phyloP scores from a whole-genome alignment of 2,113 vertebrate genomes.

The Psilopsiagon aurifrons region DNA sequence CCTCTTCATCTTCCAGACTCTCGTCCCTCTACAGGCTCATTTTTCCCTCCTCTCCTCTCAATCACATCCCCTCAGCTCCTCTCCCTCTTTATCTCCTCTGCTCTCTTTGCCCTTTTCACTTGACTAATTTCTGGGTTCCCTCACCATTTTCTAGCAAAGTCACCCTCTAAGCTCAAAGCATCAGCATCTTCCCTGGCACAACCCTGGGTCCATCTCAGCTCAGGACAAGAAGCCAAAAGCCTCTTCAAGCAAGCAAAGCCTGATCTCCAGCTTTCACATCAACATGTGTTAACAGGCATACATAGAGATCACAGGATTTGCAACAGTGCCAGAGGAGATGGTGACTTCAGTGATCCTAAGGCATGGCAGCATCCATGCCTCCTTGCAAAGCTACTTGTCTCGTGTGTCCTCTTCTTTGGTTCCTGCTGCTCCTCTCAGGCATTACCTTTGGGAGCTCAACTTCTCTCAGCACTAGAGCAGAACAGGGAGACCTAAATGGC shows the following conservation, averaged over 20 bases:
- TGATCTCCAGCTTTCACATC: neutral
- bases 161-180: neutral
- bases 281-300: rapidly evolving
- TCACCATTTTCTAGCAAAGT: neutral
- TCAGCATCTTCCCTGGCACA: neutral
- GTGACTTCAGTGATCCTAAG: neutral
- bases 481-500: neutral
- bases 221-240: neutral
- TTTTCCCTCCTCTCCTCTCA: neutral
- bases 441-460: neutral
- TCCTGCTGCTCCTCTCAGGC: neutral
- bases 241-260: neutral
- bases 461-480: neutral
- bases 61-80: neutral
- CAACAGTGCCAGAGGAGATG: neutral
- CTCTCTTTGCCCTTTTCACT: neutral
- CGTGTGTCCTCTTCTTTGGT: neutral
- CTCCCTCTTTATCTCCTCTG: neutral
- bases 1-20: neutral
- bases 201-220: neutral
- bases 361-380: neutral
- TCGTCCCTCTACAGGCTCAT: neutral
- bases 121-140: neutral
- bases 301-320: neutral
- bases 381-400: neutral